Conservation (phyloP, 2,888 invertebrate genomes). For the Cynaeus angustus region DNA sequence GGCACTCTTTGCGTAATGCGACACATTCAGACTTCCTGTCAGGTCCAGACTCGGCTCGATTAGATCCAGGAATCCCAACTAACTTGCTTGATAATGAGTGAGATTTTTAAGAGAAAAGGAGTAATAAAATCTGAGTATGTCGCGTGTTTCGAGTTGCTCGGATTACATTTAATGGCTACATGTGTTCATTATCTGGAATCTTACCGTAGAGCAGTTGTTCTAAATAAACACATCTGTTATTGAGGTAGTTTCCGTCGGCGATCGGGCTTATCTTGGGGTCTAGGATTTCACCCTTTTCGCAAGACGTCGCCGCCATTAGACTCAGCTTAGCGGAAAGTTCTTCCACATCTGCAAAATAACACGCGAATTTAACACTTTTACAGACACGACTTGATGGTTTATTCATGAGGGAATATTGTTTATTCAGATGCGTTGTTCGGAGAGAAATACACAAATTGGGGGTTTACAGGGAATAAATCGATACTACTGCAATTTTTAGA, state of each 20-base stretch:
- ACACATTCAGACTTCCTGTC: constrained; percentile 54
- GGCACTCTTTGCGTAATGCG: constrained; percentile 52
- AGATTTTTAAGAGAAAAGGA: constrained; percentile 5
- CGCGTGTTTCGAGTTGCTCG: constrained; percentile 47
- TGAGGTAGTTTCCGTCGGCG: constrained; percentile 72
- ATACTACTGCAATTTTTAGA: not conserved
- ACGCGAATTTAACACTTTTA: constrained; percentile 23
- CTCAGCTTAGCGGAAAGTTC: constrained; percentile 82
- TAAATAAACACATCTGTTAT: constrained; percentile 74
- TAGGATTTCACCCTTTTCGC: constrained; percentile 71
- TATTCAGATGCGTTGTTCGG: constrained; percentile 32
- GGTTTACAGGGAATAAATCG: too few species aligned
- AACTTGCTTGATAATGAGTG: constrained; percentile 17
- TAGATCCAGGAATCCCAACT: constrained; percentile 46
- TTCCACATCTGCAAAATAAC: constrained; percentile 77
- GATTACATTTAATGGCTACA: constrained; percentile 50
- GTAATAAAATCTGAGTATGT: constrained; percentile 40
- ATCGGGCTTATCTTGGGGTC: constrained; percentile 69
- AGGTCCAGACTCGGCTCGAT: constrained; percentile 40
- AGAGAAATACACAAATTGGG: too few species aligned
- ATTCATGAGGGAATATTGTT: constrained; percentile 39
- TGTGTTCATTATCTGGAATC: constrained; percentile 55
- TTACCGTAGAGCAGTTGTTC: constrained; percentile 75
- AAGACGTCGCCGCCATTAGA: constrained; percentile 75
- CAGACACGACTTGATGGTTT: constrained; percentile 17